phyloP scores from a whole-genome alignment of 2,113 vertebrate genomes.

The Nothobranchius kuhntae region DNA sequence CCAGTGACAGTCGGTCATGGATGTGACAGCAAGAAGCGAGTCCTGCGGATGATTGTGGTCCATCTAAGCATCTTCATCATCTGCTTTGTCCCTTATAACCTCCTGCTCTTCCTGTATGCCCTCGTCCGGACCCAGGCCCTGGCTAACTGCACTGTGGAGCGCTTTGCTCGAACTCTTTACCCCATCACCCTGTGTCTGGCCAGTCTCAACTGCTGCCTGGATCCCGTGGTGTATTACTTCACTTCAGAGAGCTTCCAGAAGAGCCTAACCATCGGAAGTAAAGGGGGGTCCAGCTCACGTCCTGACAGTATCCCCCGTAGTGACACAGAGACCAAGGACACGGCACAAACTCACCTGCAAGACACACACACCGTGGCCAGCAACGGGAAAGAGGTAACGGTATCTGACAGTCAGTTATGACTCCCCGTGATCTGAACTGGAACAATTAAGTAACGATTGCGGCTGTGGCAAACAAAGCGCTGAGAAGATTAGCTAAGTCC shows the following conservation, averaged over 20 bases:
- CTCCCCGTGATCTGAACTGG: constrained; percentile 16
- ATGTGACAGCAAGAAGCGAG: constrained; percentile 92
- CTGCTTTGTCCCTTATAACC: constrained; percentile 97
- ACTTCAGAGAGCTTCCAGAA: constrained; percentile 98
- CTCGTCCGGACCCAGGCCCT: constrained; percentile 92
- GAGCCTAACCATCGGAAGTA: constrained; percentile 86
- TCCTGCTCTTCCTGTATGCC: constrained; percentile 93
- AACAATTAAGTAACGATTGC: constrained; percentile 48
- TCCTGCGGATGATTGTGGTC: constrained; percentile 94
- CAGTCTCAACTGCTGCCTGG: constrained; percentile 95
- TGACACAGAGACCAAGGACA: constrained; percentile 80
- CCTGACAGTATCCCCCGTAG: constrained; percentile 86
- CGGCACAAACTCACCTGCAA: constrained; percentile 35
- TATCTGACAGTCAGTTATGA: constrained; percentile 72
- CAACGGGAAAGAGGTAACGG: constrained; percentile 84
- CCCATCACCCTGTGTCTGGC: constrained; percentile 94
- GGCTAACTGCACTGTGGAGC: constrained; percentile 89
- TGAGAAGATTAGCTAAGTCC: constrained; percentile 72
- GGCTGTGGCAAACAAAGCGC: constrained; percentile 67
- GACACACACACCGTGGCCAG: constrained; percentile 80
- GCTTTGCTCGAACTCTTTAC: constrained; percentile 91
- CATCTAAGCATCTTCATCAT: constrained; percentile 93
- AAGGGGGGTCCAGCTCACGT: constrained; percentile 77
- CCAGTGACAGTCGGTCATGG: constrained; percentile 89
- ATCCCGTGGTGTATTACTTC: constrained; percentile 97